These are phyloP conservation scores for Arothron firmamentum DNA, from an alignment of 2,113 vertebrate genomes.

Conservation along the genomic window DNA sequence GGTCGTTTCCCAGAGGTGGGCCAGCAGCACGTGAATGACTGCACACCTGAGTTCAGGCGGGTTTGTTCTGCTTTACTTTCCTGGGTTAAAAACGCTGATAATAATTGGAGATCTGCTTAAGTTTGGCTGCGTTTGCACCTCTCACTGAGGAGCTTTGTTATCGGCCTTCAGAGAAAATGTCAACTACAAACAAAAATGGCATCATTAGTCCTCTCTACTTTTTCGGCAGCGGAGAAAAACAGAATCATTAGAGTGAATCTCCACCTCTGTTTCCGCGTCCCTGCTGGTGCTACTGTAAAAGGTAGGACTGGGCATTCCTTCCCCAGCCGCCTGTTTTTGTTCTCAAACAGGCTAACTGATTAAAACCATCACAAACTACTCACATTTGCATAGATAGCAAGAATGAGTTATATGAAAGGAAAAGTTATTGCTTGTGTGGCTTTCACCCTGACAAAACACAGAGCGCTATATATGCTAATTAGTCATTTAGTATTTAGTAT, in stretches of 20 bases:
- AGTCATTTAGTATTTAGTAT: conserved; percentile 62
- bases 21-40: too few relatives aligned
- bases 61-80: conserved; percentile 21
- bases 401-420: conserved; percentile 61
- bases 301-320: conserved; percentile 28
- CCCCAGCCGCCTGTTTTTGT: background rate
- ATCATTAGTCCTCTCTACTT: conserved; percentile 50
- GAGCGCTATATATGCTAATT: conserved; percentile 73
- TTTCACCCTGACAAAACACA: conserved; percentile 61
- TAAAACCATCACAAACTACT: conserved; percentile 46
- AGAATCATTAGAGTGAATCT: conserved; percentile 49
- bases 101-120: conserved; percentile 9
- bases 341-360: conserved; percentile 38
- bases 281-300: conserved; percentile 25
- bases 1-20: too few relatives aligned
- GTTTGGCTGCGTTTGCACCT: too few relatives aligned
- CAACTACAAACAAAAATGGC: conserved; percentile 40
- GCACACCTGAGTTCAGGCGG: conserved; percentile 25
- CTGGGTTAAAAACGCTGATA: conserved; percentile 17
- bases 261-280: conserved; percentile 13
- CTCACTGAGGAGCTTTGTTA: conserved; percentile 41
- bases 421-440: conserved; percentile 61
- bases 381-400: conserved; percentile 62
- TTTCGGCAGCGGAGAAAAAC: conserved; percentile 10
- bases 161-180: conserved; percentile 56